Conservation (phyloP, 2,888 invertebrate species). For the Punctoribates punctum region DNA sequence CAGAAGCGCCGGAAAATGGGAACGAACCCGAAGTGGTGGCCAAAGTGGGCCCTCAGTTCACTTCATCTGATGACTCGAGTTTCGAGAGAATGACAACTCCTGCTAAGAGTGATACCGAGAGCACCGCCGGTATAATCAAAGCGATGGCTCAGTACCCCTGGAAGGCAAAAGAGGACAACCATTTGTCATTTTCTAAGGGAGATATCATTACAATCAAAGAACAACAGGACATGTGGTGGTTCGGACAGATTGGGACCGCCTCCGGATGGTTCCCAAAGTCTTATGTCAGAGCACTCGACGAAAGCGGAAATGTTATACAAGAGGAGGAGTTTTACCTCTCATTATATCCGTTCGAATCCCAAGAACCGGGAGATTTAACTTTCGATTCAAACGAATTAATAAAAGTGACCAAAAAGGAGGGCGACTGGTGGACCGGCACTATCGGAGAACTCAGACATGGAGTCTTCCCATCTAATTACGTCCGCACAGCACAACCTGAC, state of each 20-base stretch:
- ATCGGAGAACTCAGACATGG: constrained; percentile 71
- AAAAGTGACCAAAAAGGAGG: constrained; percentile 79
- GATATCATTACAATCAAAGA: constrained; percentile 61
- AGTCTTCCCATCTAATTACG: constrained; percentile 97
- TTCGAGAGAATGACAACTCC: constrained; percentile 45
- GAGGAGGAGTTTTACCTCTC: constrained; percentile 72
- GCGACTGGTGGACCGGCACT: constrained; percentile 98
- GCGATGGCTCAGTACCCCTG: constrained; percentile 61
- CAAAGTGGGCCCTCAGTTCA: neutral
- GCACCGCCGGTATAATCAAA: constrained; percentile 1
- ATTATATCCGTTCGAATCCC: constrained; percentile 81
- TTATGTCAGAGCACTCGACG: constrained; percentile 56
- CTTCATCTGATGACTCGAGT: constrained; percentile 39
- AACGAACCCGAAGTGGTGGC: constrained; percentile 54
- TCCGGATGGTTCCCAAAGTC: constrained; percentile 64
- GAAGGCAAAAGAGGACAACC: constrained; percentile 61
- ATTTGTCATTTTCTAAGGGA: constrained; percentile 63
- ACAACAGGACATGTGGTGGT: constrained; percentile 65
- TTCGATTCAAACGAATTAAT: constrained; percentile 83
- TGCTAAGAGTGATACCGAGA: constrained; percentile 42
- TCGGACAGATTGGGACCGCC: constrained; percentile 59
- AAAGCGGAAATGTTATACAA: neutral
- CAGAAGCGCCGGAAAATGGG: constrained; percentile 66
- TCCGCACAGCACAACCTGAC: constrained; percentile 53
- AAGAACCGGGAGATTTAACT: constrained; percentile 82